Evolutionary conservation across 1,140 invertebrate species (phyloP).

Genomic region (Penaeus indicus): DNA sequence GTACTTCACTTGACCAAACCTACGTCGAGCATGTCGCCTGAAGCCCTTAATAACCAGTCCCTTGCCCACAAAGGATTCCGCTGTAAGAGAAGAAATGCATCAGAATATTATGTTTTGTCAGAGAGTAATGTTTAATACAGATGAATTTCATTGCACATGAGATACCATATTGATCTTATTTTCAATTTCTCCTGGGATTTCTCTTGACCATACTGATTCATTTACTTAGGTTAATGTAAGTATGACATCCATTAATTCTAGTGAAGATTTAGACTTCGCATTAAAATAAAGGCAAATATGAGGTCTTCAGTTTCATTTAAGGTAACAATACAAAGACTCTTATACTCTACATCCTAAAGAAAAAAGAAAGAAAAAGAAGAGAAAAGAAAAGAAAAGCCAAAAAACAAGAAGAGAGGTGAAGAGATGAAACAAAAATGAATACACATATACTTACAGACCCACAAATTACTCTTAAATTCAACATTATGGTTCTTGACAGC

Average conservation of each 20-base stretch:
- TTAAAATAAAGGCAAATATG: too few relatives aligned
- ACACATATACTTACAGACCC: slow-evolving; percentile 83
- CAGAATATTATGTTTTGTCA: slow-evolving; percentile 3
- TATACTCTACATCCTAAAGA: too few relatives aligned
- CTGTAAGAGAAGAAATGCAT: slow-evolving; percentile 74
- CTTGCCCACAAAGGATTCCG: slow-evolving; percentile 87
- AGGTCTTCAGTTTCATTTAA: too few relatives aligned
- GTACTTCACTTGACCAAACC: slow-evolving; percentile 82
- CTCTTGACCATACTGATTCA: too few relatives aligned
- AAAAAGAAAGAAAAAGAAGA: too few relatives aligned
- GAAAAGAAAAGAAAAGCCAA: too few relatives aligned
- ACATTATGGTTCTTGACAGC: slow-evolving; percentile 93
- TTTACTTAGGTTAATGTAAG: too few relatives aligned
- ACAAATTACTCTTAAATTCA: slow-evolving; percentile 94
- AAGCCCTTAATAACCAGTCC: slow-evolving; percentile 83
- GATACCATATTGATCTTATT: background rate
- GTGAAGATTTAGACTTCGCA: too few relatives aligned
- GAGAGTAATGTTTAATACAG: slow-evolving; percentile 67
- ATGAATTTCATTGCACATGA: slow-evolving; percentile 57
- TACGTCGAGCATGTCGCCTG: slow-evolving; percentile 82
- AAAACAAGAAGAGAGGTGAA: background rate
- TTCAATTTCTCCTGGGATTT: too few relatives aligned
- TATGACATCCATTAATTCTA: too few relatives aligned
- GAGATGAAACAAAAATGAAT: slow-evolving; percentile 11
- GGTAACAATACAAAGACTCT: too few relatives aligned